Evolutionary conservation across 2,888 invertebrate genomes (phyloP).

Genomic region (Anthophora plumipes): DNA sequence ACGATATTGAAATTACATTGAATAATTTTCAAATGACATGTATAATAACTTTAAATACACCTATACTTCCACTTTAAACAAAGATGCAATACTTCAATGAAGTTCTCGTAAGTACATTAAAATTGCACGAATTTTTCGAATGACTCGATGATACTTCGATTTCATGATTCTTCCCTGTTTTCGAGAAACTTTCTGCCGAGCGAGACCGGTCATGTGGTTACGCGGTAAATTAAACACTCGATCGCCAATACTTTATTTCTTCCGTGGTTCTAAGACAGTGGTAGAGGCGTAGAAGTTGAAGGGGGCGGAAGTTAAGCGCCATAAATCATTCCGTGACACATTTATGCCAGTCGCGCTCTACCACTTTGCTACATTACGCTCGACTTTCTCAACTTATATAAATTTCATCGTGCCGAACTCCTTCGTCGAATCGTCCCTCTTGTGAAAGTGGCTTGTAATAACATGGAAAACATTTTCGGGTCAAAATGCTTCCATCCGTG

Average conservation of each 20-base stretch:
- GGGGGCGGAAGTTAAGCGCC: conserved; percentile 63
- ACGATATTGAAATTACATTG: no score
- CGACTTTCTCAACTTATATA: conserved; percentile 75
- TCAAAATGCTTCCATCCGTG: conserved; percentile 14
- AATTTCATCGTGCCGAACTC: conserved; percentile 68
- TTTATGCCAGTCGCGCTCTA: conserved; percentile 76
- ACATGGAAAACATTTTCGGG: conserved; percentile 51
- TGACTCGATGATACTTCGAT: no score
- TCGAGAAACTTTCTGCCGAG: neutral
- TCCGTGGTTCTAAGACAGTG: conserved; percentile 40
- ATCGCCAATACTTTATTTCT: conserved; percentile 18
- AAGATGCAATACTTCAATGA: no score
- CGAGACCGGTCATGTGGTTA: neutral
- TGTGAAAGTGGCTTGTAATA: conserved; percentile 56
- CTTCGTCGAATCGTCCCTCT: conserved; percentile 41
- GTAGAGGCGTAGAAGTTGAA: conserved; percentile 47
- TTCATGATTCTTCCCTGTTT: neutral
- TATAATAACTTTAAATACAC: no score
- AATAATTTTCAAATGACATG: no score
- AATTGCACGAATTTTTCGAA: no score
- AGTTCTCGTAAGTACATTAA: no score
- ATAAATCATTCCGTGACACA: conserved; percentile 74
- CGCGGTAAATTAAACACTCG: conserved; percentile 17
- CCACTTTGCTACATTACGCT: conserved; percentile 76
- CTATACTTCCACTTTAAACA: no score